Percentiles rank a stretch among this genome's conserved stretches.
phyloP scores from a whole-genome alignment of 2,113 vertebrate genomes.

The Cochlearius cochlearius region DNA sequence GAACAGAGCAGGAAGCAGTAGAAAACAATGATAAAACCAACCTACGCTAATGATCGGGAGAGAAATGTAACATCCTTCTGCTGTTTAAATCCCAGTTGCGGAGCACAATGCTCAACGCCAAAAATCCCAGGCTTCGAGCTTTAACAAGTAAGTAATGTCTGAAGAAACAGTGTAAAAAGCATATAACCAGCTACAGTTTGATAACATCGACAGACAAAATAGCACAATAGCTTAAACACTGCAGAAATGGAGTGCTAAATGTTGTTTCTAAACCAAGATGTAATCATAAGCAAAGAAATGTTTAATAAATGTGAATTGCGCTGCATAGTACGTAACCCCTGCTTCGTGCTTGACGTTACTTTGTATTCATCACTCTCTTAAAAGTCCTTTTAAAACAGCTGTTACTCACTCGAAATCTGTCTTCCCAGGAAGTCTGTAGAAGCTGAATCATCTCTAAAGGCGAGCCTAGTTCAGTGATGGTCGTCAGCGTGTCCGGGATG shows the following conservation, averaged over 20 bases:
- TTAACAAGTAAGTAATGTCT: constrained; percentile 12
- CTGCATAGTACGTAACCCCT: background rate
- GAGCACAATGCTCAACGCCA: background rate
- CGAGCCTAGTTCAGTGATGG: constrained; percentile 89
- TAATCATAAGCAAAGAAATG: background rate
- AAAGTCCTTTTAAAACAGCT: background rate
- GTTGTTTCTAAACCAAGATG: background rate
- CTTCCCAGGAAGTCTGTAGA: constrained; percentile 90
- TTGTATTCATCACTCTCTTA: background rate
- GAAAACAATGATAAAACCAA: constrained; percentile 30
- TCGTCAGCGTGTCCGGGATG: constrained; percentile 85
- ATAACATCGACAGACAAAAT: background rate
- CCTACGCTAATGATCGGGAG: constrained; percentile 10
- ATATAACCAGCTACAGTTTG: background rate
- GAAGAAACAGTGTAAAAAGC: background rate
- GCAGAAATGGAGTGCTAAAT: background rate
- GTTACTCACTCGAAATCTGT: constrained; percentile 86
- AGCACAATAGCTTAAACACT: background rate
- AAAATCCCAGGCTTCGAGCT: background rate
- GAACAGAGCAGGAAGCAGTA: constrained; percentile 12
- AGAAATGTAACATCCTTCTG: constrained; percentile 44
- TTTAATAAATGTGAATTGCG: background rate
- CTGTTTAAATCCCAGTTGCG: constrained; percentile 7
- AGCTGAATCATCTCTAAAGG: constrained; percentile 92
- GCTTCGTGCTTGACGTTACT: background rate